Evolutionary conservation across 1,140 invertebrate species (phyloP), one percentile per base, ranked within the genome.

Genomic region (Heliconius hermathena): DNA sequence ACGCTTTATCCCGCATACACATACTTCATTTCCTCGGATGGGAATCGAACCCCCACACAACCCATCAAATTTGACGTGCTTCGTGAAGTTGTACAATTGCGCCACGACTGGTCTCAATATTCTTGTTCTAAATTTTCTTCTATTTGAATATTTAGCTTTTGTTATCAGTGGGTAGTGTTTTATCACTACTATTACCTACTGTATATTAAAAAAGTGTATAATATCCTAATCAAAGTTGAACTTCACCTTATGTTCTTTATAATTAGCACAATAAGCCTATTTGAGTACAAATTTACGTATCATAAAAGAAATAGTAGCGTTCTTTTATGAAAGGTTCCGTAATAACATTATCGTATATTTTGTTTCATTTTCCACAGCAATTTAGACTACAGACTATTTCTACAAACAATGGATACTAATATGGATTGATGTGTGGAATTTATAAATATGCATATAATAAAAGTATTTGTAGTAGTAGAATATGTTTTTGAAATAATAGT

Each of bases 241-340:
- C 78, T 74, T 79, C 70, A 54, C 41, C 33, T 13, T 54, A 13
- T 13, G 26, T 66, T 66, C 26, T 66, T 66, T 29, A 49, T 33
- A 79, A 70, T 75, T 79, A 79, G 41, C 33, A 60, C 78, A 75
- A 41, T 74, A 52, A 72, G 52, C 54, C 29, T 29, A 49, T 77
- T 80, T 80, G 22, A 70, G 38, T 66, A 73, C 29, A 73, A 77
- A 80, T 77, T 81, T 77, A 81, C 77, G 74, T 49, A 57, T 76
- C 60, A 73, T 73, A 71, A 54, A 73, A 70, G 74, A 80, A 76
- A 82, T 75, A 77, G 80, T 77, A 60, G 46, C 60, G 33, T 72
- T 79, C 71, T 38, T 41, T 66, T 81, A 80, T 80, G 72, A 9
- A 38, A 36, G 26, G 74, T 73, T 80, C 76, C 76, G 78, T 78